Percentiles rank a stretch among this genome's conserved stretches.
Conservation (phyloP, 2,113 vertebrate genomes). For the Colaptes auratus region DNA sequence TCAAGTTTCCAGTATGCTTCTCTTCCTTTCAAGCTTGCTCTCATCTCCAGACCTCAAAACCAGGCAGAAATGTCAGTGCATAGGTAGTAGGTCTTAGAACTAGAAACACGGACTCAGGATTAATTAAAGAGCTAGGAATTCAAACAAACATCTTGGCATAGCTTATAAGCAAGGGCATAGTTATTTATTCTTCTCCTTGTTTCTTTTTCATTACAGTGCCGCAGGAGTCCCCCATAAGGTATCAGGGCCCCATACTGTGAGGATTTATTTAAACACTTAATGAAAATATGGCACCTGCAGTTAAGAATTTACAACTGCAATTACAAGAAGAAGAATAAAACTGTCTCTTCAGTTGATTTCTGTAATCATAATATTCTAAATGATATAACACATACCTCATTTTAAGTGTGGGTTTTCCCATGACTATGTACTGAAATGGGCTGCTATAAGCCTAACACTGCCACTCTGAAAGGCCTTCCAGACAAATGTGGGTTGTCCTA, state of each 20-base stretch:
- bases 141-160: not conserved
- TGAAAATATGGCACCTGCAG: constrained; percentile 16
- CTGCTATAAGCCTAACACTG: not conserved
- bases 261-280: constrained; percentile 38
- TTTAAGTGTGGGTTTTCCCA: not conserved
- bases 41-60: not conserved
- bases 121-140: not conserved
- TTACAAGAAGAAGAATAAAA: constrained; percentile 41
- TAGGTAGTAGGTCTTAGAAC: not conserved
- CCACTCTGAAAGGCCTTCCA: not conserved
- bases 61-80: not conserved
- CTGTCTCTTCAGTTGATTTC: not conserved
- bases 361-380: not conserved
- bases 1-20: not conserved
- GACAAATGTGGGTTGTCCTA: not conserved
- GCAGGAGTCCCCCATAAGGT: not conserved
- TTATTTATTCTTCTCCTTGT: not conserved
- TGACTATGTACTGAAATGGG: not conserved
- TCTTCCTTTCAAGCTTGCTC: not conserved
- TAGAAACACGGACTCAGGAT: not conserved
- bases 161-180: not conserved
- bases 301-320: constrained; percentile 25
- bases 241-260: not conserved
- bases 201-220: not conserved
- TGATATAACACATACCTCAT: not conserved